Base-by-base conservation (phyloP, 2,113 vertebrate species). In the Calyptommatus sinebrachiatus region DNA sequence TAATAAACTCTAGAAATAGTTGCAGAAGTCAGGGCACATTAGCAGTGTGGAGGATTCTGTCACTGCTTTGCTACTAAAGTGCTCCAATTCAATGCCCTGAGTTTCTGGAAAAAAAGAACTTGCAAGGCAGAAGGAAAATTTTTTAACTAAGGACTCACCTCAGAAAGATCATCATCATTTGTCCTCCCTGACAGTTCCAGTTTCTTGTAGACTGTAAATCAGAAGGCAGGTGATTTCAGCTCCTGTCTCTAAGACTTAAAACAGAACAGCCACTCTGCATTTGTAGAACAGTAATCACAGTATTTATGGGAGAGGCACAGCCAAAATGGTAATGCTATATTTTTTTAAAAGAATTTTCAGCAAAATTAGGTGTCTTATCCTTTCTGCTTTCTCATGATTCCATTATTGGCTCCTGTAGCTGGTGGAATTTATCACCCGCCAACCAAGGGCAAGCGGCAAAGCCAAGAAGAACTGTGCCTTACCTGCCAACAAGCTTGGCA, bases 231-330 rank as follows among this genome's bases (percentile, higher is more conserved):
- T 61, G 67, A 29, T 35, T 78, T 61, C 77, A 45, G 57, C n/a
- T 75, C 45, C 73, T 76, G 50, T 26, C 73, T n/a, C 26, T 11
- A 81, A 62, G 53, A 76, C 62, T 70, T 76, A 76, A 12, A 41
- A 26, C 71, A 22, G 35, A 7, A 76, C 35, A 69, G 14, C 69
- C 28, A 1, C 9, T 62, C 66, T 69, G 53, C 24, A 31, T 48
- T 70, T 76, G 28, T 7, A 69, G 67, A 45, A 62, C 57, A 75
- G 76, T 71, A 71, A 71, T 61, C 26, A 3, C 18, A 57, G 31
- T 70, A 81, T 76, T 81, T 81, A 70, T 76, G 61, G 53, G 57
- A 62, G 26, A 48, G 5, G n/a, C 21, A 20, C 21, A 28, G 20
- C 41, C 53, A 75, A 75, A 61, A 48, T 62, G n/a, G 62, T 61